Evolutionary conservation across 2,797 vertebrate genomes (phyloP), one percentile per base, ranked within the genome.

Genomic region (Hippoglossus hippoglossus): DNA sequence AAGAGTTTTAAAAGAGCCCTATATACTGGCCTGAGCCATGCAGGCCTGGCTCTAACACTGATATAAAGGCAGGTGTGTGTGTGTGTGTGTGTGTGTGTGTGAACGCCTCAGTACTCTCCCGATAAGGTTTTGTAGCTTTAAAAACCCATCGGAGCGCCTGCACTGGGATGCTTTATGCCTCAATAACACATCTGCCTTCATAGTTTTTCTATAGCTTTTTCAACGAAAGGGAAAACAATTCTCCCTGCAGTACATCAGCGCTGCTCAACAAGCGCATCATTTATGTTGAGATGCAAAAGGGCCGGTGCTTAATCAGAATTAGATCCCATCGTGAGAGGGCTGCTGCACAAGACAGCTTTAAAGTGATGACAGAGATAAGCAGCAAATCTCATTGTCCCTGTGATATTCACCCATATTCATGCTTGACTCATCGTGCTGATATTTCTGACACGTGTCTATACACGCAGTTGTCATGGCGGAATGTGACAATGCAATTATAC

Each of bases 191-290:
- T 73, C 41, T 15, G 49, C 69, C 60, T 31, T 64, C 49, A 52
- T 52, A 44, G 10, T 41, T 2, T 51, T 62, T 15, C 11, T 11
- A 25, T 21, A 13, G 1, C 11, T 49, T 41, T 62, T 50, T n/a
- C 2, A 44, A 50, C 10, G 36, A 24, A 47, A 55, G n/a, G 12
- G n/a, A 24, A 54, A 36, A 47, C 49, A n/a, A 24, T 41, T 19
- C n/a, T 12, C 28, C 19, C 63, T 16, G 56, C 60, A 44, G 13
- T 52, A 24, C 49, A 63, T 73, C 52, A 19, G 47, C 39, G 8
- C 21, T 34, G 44, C 67, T 56, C 10, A 63, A 70, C 21, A 25
- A 67, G 41, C 56, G 39, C 66, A 54, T 83, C 5, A 46, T 66
- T 73, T 67, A 60, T 22, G 12, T 56, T 50, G 19, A 36, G 34